Conservation (phyloP, 1,140 invertebrate species). For the Glossosoma conforme region DNA sequence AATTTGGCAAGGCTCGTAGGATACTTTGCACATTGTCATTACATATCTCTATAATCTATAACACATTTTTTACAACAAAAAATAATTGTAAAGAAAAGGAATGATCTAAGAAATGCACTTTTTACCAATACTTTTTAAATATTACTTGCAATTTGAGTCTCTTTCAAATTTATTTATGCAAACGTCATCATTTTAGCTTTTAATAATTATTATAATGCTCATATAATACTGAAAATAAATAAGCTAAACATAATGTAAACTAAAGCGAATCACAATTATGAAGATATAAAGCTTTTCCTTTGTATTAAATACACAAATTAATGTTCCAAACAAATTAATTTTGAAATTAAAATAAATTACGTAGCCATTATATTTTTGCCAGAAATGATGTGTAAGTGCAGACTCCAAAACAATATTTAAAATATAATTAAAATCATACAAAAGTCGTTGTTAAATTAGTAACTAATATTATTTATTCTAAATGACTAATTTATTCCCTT, state of each 20-base stretch:
- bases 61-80: conserved; percentile 7
- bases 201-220: conserved; percentile 1
- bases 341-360: neutral
- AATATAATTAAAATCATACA: neutral
- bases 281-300: conserved; percentile 18
- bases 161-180: neutral
- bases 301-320: no score
- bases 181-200: neutral
- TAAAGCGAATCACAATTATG: conserved; percentile 14
- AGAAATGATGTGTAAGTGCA: neutral
- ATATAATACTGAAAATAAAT: conserved; percentile 25
- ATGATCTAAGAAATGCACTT: conserved; percentile 16
- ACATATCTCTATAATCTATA: conserved; percentile 9
- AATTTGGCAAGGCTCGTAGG: conserved; percentile 19
- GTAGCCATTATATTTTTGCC: neutral
- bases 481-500: neutral
- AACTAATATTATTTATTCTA: neutral
- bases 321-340: neutral
- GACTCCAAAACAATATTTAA: neutral
- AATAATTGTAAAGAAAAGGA: conserved; percentile 14
- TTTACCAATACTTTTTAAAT: neutral
- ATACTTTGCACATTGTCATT: conserved; percentile 23
- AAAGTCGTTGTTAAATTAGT: neutral
- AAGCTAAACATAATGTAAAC: conserved; percentile 10
- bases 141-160: neutral